A percentile compares a stretch with the other conserved stretches of the same genome.
These are phyloP conservation scores for Fopius arisanus DNA, from an alignment of 1,140 invertebrate species.

Conservation along the genomic window DNA sequence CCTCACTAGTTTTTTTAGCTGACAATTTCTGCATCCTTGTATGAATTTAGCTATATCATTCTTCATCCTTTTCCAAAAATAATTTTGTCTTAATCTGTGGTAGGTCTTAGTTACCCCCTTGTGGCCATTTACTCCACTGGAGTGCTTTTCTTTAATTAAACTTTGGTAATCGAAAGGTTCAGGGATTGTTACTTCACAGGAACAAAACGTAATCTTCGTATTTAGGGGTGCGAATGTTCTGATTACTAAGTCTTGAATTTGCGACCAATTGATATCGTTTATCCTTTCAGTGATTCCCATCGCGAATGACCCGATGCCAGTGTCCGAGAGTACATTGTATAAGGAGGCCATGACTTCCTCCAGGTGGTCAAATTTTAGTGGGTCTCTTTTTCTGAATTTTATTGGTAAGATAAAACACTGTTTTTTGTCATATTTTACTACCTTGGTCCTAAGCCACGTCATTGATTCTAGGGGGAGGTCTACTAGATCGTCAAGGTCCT, in stretches of 20 bases:
- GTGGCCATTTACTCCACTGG: too few species aligned
- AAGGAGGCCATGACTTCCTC: neutral
- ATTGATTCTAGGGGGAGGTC: neutral
- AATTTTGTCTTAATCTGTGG: too few species aligned
- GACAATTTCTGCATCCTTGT: too few species aligned
- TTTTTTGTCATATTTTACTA: neutral
- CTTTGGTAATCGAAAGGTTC: too few species aligned
- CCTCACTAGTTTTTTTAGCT: neutral
- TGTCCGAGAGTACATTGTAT: neutral
- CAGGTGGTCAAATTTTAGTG: neutral
- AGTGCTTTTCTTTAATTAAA: too few species aligned
- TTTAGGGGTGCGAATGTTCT: neutral
- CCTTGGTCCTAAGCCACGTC: neutral
- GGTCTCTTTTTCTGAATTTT: neutral
- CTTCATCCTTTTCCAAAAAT: too few species aligned
- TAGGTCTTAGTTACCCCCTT: too few species aligned
- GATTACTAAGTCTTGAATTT: neutral
- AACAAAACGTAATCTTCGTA: too few species aligned
- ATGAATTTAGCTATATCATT: too few species aligned
- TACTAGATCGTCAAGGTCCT: neutral
- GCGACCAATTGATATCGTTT: neutral
- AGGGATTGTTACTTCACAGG: too few species aligned
- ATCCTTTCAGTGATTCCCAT: neutral
- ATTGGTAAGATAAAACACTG: neutral
- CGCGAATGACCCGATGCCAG: neutral